Percentiles rank a stretch among this genome's conserved stretches.
These are phyloP conservation scores for Macroramphosus scolopax DNA, from an alignment of 2,797 vertebrate species.

Conservation along the genomic window DNA sequence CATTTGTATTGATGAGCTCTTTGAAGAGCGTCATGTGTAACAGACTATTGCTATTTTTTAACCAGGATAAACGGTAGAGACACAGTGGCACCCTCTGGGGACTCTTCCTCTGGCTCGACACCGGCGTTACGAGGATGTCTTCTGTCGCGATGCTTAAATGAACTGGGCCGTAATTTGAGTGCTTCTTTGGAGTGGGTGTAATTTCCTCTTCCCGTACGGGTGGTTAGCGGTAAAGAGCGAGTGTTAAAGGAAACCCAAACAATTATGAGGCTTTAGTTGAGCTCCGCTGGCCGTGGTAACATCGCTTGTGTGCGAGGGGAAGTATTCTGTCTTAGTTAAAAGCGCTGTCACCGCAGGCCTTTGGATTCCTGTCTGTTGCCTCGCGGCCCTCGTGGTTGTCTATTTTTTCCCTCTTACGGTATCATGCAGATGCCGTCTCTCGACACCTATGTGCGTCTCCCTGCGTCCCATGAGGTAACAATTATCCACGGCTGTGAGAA, in stretches of 20 bases:
- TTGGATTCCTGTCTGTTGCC: conserved; percentile 42
- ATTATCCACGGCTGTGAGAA: conserved; percentile 12
- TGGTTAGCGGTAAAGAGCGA: conserved; percentile 53
- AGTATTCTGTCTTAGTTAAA: conserved; percentile 71
- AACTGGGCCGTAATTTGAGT: conserved; percentile 47
- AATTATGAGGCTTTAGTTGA: conserved; percentile 68
- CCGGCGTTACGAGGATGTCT: conserved; percentile 51
- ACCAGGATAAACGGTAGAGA: conserved; percentile 68
- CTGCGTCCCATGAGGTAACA: conserved; percentile 11
- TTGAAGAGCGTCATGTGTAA: conserved; percentile 54
- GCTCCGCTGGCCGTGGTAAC: conserved; percentile 58
- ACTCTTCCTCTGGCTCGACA: conserved; percentile 31
- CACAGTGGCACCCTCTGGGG: conserved; percentile 39
- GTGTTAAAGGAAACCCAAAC: conserved; percentile 69
- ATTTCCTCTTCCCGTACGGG: conserved; percentile 59
- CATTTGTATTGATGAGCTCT: conserved; percentile 57
- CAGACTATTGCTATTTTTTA: conserved; percentile 62
- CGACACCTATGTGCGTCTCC: conserved; percentile 1
- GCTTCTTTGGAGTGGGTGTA: conserved; percentile 47
- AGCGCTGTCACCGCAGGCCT: conserved; percentile 41
- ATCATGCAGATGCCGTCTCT: conserved; percentile 16
- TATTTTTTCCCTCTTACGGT: conserved; percentile 2
- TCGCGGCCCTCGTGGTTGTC: conserved; percentile 19
- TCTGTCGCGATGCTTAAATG: conserved; percentile 51
- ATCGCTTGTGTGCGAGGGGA: conserved; percentile 60